Evolutionary conservation across 1,140 invertebrate genomes (phyloP), one percentile per base, ranked within the genome.

Genomic region (Araneus ventricosus): DNA sequence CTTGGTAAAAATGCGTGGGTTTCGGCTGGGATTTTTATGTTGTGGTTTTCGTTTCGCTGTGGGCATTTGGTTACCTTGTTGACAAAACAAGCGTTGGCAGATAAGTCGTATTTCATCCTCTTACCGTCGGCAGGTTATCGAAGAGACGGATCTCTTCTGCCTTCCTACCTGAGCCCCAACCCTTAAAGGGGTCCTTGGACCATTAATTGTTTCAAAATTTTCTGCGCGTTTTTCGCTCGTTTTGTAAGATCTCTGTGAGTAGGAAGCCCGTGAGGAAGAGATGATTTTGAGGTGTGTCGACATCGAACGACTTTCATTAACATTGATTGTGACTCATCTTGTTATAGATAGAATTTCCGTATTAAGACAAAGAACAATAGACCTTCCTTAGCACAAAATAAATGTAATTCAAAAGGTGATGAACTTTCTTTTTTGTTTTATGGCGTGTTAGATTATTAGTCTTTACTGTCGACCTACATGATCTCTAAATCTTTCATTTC

Each of bases 61-160:
- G 85, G 85, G 85, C 85, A 87, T 70, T 88, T 52, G 63, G 87
- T 88, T 88, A 75, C 87, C 87, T 88, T 70, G 61, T 87, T 59
- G 52, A 37, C 34, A 87, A 37, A 45, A 67, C 39, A 59, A 61
- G 87, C 87, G 87, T 88, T 88, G 87, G 87, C 87, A 20, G 61
- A 70, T 7, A 86, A 75, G 61, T 70, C 63, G 63, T 88, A 67
- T 88, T 41, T 88, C 87, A 88, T 88, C 20, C 17, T 52, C 70
- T 37, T 22, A 27, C 70, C 20, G 59, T 61, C 27, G 67, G 17
- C 70, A 75, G 70, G 70, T 75, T 75, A 75, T 75, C 70, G 30
- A 75, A 75, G 30, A 75, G 30, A 75, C 27, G 20, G 34, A 75
- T 75, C 70, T 75, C 14, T 75, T 4, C 17, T 34, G 20, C 14